A percentile compares a stretch with the other conserved stretches of the same genome.
phyloP scores from a whole-genome alignment of 2,113 vertebrate species.

The Mixornis gularis region DNA sequence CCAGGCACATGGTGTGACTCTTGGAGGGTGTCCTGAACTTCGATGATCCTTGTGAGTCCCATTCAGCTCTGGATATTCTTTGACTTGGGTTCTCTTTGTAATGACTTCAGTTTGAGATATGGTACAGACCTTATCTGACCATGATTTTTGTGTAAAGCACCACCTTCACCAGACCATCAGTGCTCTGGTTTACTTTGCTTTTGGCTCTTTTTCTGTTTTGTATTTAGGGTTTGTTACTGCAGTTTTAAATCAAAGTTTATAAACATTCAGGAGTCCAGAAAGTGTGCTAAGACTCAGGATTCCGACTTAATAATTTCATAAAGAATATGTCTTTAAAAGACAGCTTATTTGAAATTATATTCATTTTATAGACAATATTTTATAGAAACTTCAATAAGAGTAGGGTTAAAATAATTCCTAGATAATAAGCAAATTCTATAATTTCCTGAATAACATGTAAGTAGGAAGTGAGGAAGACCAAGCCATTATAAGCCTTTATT shows the following conservation, averaged over 20 bases:
- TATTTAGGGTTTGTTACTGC: not conserved
- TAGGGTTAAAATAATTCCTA: not conserved
- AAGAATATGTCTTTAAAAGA: not conserved
- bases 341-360: not conserved
- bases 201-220: not conserved
- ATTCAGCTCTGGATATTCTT: not conserved
- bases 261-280: not conserved
- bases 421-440: not conserved
- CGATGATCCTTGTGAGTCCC: rapidly evolving
- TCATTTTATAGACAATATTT: not conserved
- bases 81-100: not conserved
- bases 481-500: not conserved
- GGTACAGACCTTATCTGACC: not conserved
- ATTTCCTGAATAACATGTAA: not conserved
- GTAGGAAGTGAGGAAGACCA: not conserved
- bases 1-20: not conserved
- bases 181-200: not conserved
- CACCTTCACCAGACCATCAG: not conserved
- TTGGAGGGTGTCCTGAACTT: not conserved
- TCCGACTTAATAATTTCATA: not conserved
- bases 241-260: not conserved
- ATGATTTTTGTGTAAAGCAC: not conserved
- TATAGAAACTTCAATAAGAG: not conserved
- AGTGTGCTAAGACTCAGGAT: not conserved
- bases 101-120: rapidly evolving